phyloP scores from a whole-genome alignment of 2,113 vertebrate species.

The Neodontobutis hainanensis region DNA sequence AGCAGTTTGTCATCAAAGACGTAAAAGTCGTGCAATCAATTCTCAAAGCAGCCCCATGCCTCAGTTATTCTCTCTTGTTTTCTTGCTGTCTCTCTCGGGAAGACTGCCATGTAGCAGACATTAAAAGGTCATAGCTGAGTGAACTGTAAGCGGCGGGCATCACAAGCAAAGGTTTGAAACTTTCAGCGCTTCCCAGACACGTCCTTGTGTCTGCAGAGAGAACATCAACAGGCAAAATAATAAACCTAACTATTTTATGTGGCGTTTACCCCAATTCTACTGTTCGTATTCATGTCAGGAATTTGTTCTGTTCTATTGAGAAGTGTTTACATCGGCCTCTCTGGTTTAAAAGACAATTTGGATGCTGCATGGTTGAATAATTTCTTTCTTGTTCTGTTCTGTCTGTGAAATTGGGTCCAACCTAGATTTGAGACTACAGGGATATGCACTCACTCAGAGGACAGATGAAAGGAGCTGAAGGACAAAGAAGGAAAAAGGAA shows the following conservation, averaged over 20 bases:
- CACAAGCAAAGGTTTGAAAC: constrained; percentile 61
- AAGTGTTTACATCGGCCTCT: constrained; percentile 36
- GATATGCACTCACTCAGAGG: constrained; percentile 67
- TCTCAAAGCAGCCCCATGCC: constrained; percentile 26
- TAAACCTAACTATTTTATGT: constrained; percentile 26
- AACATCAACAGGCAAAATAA: constrained; percentile 33
- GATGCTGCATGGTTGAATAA: constrained; percentile 27
- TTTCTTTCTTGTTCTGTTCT: constrained; percentile 38
- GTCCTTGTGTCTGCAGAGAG: constrained; percentile 37
- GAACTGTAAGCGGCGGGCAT: constrained; percentile 44
- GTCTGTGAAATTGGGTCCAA: constrained; percentile 68
- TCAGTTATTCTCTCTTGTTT: constrained; percentile 21
- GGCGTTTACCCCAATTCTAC: constrained; percentile 34
- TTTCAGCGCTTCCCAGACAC: constrained; percentile 50
- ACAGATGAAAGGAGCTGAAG: constrained; percentile 70
- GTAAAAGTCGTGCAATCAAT: constrained; percentile 44
- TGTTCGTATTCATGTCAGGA: neutral
- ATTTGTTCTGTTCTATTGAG: constrained; percentile 17
- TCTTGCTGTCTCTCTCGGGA: constrained; percentile 33
- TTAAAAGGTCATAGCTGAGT: constrained; percentile 66
- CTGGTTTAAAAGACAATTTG: constrained; percentile 31
- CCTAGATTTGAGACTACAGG: constrained; percentile 71
- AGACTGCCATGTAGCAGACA: constrained; percentile 38
- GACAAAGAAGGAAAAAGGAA: constrained; percentile 47
- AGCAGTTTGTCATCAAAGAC: constrained; percentile 41